Conservation (phyloP, 2,797 vertebrate species). For the Acanthopagrus latus region DNA sequence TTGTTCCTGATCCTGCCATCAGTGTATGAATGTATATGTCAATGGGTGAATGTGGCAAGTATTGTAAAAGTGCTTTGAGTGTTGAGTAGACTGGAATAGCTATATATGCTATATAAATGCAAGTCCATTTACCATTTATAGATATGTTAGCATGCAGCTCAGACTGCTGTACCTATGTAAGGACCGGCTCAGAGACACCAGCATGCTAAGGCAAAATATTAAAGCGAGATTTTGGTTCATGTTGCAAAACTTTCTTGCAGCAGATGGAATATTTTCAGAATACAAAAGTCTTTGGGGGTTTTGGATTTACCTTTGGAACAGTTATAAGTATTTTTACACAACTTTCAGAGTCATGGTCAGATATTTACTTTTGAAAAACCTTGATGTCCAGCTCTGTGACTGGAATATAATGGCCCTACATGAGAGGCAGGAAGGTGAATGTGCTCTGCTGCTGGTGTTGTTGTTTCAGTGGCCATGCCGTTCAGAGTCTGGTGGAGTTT, state of each 20-base stretch:
- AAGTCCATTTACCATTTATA: no score
- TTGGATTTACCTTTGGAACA: background rate
- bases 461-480: slow-evolving; percentile 79
- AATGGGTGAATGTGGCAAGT: no score
- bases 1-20: no score
- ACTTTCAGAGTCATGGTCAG: background rate
- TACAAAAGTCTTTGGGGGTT: background rate
- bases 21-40: no score
- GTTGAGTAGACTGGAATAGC: no score
- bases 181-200: no score
- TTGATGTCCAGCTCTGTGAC: background rate
- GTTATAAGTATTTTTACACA: background rate
- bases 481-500: slow-evolving; percentile 86
- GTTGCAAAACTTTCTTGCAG: background rate
- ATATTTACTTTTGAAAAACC: background rate
- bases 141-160: no score
- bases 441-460: slow-evolving; percentile 1
- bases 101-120: no score
- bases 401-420: background rate
- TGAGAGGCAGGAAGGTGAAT: background rate
- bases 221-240: no score
- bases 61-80: no score
- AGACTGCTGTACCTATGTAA: no score
- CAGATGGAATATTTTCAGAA: background rate
- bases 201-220: no score